Percentiles rank a stretch among this genome's conserved stretches.
These are phyloP conservation scores for Capricornis sumatraensis DNA, from an alignment of 2,113 vertebrate species.

Conservation along the genomic window DNA sequence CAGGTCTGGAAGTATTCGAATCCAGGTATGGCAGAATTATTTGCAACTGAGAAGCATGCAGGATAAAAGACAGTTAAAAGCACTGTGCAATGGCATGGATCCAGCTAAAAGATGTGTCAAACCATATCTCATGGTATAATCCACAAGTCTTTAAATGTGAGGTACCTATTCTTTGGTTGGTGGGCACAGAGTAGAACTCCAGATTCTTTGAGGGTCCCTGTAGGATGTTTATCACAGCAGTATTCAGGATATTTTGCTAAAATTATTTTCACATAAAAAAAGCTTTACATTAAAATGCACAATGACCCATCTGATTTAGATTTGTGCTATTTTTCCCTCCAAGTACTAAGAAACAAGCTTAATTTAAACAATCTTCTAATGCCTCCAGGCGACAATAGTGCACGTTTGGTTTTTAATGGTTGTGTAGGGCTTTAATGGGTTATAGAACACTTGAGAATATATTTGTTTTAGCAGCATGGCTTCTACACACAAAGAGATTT, in stretches of 20 bases:
- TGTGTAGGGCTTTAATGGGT: background rate
- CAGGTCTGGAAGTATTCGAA: background rate
- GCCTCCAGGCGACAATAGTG: background rate
- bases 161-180: background rate
- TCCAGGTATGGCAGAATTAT: background rate
- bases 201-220: background rate
- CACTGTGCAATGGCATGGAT: background rate
- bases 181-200: background rate
- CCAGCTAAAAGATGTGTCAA: background rate
- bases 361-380: constrained; percentile 32
- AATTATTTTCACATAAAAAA: background rate
- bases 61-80: background rate
- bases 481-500: constrained; percentile 8
- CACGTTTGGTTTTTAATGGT: background rate
- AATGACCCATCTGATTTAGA: constrained; percentile 35
- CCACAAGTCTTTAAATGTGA: background rate
- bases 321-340: background rate
- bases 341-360: constrained; percentile 42
- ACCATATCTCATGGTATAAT: background rate
- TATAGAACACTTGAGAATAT: constrained; percentile 44
- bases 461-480: constrained; percentile 20
- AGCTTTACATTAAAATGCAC: constrained; percentile 11
- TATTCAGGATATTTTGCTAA: background rate
- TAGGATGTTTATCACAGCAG: background rate
- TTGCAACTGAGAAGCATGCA: background rate